Evolutionary conservation across 2,888 invertebrate genomes (phyloP).

Genomic region (Epiblema foenella): DNA sequence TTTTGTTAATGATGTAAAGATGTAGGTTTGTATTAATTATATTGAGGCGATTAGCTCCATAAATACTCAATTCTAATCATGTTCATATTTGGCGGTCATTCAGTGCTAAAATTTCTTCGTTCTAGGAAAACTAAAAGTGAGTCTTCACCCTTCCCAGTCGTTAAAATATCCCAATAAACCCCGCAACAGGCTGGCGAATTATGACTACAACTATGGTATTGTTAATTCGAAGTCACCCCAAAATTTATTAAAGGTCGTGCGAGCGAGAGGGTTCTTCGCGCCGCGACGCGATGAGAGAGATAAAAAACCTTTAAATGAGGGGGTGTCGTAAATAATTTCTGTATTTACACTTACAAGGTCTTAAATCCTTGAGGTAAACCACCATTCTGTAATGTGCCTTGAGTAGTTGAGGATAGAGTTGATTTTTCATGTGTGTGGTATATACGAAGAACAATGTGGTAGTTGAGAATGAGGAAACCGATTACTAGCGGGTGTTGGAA

Average conservation of each 20-base stretch:
- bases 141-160: conserved; percentile 47
- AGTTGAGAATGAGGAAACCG: conserved; percentile 67
- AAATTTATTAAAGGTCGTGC: conserved; percentile 67
- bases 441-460: conserved; percentile 64
- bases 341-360: conserved; percentile 70
- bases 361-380: conserved; percentile 53
- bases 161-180: conserved; percentile 63
- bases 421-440: conserved; percentile 50
- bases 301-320: conserved; percentile 68
- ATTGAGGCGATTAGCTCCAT: neutral
- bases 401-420: conserved; percentile 47
- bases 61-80: too few relatives aligned
- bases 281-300: conserved; percentile 59
- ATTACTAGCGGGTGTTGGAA: conserved; percentile 68
- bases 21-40: neutral
- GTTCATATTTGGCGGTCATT: neutral
- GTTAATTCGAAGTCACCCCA: conserved; percentile 76
- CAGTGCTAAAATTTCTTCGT: too few relatives aligned
- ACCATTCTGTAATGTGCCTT: conserved; percentile 49
- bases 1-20: neutral
- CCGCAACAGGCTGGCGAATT: conserved; percentile 71
- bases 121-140: neutral
- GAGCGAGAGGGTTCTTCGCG: conserved; percentile 59
- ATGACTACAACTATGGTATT: conserved; percentile 73
- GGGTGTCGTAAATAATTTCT: conserved; percentile 79